These are phyloP conservation scores for Nemoura dubitans DNA, from an alignment of 2,888 invertebrate species.

Conservation along the genomic window DNA sequence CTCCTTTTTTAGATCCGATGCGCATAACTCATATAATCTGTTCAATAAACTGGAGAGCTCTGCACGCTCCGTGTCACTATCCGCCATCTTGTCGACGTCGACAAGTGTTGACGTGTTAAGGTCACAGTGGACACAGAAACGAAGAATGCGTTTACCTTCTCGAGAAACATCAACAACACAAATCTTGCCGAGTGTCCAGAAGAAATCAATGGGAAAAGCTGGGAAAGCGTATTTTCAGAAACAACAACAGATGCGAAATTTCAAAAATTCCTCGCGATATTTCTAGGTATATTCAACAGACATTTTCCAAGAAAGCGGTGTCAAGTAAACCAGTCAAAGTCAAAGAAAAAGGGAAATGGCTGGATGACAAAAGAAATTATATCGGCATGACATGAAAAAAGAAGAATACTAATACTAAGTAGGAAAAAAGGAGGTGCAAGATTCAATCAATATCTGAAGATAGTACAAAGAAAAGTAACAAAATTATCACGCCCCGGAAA, in stretches of 20 bases:
- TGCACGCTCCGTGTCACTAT: neutral
- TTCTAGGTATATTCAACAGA: neutral
- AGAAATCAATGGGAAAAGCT: neutral
- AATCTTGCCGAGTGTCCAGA: neutral
- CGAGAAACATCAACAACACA: neutral
- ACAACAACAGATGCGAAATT: neutral
- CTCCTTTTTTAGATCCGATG: neutral
- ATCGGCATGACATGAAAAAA: neutral
- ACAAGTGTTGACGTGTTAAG: too few relatives aligned
- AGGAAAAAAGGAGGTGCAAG: neutral
- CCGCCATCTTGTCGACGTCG: slow-evolving; percentile 1
- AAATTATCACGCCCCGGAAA: neutral
- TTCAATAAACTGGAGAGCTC: neutral
- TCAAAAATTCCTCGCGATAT: neutral
- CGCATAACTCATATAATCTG: neutral
- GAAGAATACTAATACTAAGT: neutral
- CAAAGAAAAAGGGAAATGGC: neutral
- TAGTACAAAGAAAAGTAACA: neutral
- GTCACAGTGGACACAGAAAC: neutral
- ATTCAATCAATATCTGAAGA: neutral
- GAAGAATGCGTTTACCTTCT: neutral
- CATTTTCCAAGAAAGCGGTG: neutral
- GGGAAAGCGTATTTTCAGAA: neutral
- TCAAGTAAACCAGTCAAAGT: neutral
- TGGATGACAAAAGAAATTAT: neutral